Conservation (phyloP, 2,113 vertebrate genomes). For the Mesocricetus auratus region DNA sequence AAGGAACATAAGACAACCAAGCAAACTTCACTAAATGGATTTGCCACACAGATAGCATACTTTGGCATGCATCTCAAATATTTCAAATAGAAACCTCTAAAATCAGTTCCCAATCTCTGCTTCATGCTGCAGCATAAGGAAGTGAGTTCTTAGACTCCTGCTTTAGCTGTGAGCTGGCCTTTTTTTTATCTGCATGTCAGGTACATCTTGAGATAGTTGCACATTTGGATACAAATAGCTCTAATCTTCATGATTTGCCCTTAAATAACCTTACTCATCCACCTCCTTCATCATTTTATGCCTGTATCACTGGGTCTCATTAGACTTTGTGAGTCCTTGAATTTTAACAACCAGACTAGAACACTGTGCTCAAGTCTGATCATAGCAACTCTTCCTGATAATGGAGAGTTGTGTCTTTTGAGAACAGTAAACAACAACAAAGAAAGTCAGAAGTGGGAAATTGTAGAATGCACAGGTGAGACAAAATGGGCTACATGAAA, state of each 20-base stretch:
- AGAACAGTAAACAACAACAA: neutral
- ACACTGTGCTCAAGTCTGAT: neutral
- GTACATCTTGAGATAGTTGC: neutral
- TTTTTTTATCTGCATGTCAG: neutral
- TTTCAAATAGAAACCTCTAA: too few relatives aligned
- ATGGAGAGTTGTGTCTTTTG: neutral
- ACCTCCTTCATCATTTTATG: neutral
- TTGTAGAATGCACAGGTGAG: neutral
- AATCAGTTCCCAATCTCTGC: too few relatives aligned
- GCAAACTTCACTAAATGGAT: too few relatives aligned
- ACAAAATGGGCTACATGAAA: constrained; percentile 17
- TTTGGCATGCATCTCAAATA: too few relatives aligned
- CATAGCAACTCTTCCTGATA: constrained; percentile 23
- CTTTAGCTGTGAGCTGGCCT: neutral
- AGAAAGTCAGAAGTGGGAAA: constrained; percentile 16
- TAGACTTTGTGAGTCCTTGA: neutral
- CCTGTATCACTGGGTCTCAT: neutral
- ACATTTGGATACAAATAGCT: neutral
- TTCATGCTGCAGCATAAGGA: too few relatives aligned
- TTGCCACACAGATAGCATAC: too few relatives aligned
- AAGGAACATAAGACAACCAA: too few relatives aligned
- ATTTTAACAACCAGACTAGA: neutral
- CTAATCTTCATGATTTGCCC: constrained; percentile 15
- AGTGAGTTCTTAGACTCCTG: too few relatives aligned
- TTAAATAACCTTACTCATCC: neutral